Conservation (phyloP, 2,113 vertebrate species). For the Bubo bubo region DNA sequence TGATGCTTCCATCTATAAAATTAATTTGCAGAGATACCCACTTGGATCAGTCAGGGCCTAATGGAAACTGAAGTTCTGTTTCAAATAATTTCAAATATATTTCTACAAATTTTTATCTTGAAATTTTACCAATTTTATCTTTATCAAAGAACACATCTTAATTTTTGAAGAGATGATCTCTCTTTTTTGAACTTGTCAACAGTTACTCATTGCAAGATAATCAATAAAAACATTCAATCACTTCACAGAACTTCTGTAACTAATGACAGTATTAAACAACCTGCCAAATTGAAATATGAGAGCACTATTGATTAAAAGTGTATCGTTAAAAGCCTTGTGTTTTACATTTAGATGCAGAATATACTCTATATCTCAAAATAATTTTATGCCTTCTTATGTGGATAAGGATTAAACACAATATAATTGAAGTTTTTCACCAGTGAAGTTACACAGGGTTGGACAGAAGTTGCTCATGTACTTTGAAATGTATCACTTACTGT, state of each 20-base stretch:
- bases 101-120: background rate
- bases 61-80: background rate
- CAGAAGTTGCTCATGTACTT: background rate
- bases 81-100: background rate
- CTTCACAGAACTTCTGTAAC: background rate
- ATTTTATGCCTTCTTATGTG: background rate
- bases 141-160: background rate
- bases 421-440: background rate
- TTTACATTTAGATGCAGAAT: background rate
- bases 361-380: background rate
- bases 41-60: background rate
- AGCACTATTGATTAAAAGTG: background rate
- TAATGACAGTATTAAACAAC: background rate
- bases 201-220: background rate
- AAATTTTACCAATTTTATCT: background rate
- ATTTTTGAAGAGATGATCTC: background rate
- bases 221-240: background rate
- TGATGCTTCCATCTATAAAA: background rate
- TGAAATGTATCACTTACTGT: background rate
- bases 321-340: background rate
- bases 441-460: background rate
- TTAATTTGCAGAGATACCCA: background rate
- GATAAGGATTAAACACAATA: background rate
- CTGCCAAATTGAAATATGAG: background rate
- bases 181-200: background rate